A percentile compares a stretch with the other conserved stretches of the same genome.
These are phyloP conservation scores for western clawed frog (Xenopus tropicalis) DNA, from an alignment of 2,113 vertebrate genomes.

Conservation along the genomic window UCB_Xtro_10.0 CM004444.2:161171501-161172000, in stretches of 20 bases:
- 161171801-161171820: constrained; percentile 33
- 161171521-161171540: too few species aligned
- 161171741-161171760: background rate
- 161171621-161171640: too few species aligned
- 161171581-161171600: too few species aligned
- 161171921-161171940: constrained; percentile 17
- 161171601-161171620: too few species aligned
- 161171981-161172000: constrained; percentile 29
- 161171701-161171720: too few species aligned
- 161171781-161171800: background rate
- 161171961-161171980: constrained; percentile 1
- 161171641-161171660: too few species aligned
- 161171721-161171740: background rate
- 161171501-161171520: too few species aligned
- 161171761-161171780: constrained; percentile 28
- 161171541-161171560: too few species aligned
- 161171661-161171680: too few species aligned
- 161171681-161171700: too few species aligned
- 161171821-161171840: constrained; percentile 48
- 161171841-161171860: constrained; percentile 31
- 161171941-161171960: constrained; percentile 11
- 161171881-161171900: constrained; percentile 19
- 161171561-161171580: too few species aligned
- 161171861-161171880: constrained; percentile 11
- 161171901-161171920: constrained; percentile 35